Evolutionary conservation across 2,797 vertebrate genomes (phyloP).

Genomic region (Pipistrellus nathusii): DNA sequence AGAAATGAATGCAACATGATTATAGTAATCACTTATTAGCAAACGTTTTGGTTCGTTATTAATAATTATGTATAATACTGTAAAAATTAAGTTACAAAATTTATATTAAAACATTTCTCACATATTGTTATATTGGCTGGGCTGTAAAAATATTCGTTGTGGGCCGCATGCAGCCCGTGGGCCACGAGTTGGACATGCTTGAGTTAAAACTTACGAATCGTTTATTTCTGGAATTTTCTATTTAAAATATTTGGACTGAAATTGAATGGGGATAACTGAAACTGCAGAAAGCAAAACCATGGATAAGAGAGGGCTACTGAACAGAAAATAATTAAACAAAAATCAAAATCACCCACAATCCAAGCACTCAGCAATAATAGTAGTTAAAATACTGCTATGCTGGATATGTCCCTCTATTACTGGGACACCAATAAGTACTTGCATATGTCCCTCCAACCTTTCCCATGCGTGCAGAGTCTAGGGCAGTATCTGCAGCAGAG

Average conservation of each 20-base stretch:
- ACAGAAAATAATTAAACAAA: background rate
- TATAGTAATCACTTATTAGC: too few species aligned
- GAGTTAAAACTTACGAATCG: background rate
- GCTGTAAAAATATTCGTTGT: too few species aligned
- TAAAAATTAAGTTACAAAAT: too few species aligned
- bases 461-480: background rate
- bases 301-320: background rate
- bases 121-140: too few species aligned
- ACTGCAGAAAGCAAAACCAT: background rate
- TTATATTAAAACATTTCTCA: too few species aligned
- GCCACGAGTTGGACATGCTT: too few species aligned
- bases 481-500: background rate
- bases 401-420: background rate
- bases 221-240: background rate
- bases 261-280: background rate
- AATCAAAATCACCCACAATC: background rate
- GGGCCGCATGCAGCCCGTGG: too few species aligned
- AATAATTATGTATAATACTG: too few species aligned
- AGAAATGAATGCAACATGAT: too few species aligned
- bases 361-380: background rate
- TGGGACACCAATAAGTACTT: background rate
- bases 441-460: background rate
- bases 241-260: background rate
- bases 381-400: background rate
- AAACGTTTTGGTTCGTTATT: too few species aligned